Base-by-base conservation (phyloP, 2,888 invertebrate genomes). In the Hemithea aestivaria region DNA sequence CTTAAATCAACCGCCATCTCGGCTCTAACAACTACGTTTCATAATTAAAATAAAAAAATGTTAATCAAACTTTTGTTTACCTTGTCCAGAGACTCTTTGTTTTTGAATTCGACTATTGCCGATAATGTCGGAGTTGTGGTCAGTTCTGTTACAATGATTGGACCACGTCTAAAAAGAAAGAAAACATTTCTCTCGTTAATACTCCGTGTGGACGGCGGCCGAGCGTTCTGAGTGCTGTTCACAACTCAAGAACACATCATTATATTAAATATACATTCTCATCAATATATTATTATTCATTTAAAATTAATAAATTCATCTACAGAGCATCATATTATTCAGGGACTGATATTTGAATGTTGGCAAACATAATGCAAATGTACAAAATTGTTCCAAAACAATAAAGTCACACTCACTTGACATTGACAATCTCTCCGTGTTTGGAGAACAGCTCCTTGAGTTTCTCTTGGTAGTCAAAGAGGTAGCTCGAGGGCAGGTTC, bases 111-210 rank as follows among this genome's bases (percentile, higher is more conserved):
- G 80, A 87, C 83, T 73, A 87, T 85, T 74, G 87, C 87, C 81
- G 87, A 85, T 84, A 87, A 82, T 83, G 85, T 84, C 71, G 87
- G 87, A 77, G 87, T 85, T 73, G 84, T 85, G 84, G 87, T 87
- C 87, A 81, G 82, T 85, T 87, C 87, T 71, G 85, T 85, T 68
- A 87, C 87, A 81, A 87, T 82, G 83, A 87, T 85, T 80, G 87
- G 87, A 85, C 87, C 87, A 87, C 87, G 87, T 87, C 87, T 87
- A 87, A 80, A 87, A 87, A 85, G 74, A 83, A 85, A 85, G 76
- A 83, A 84, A 72, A 82, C 16, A 80, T 74, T 67, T 73, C 73
- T 73, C 71, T 75, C 58, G 68, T 87, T 87, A 87, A 84, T 84
- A 75, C 73, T 81, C 76, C 76, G 70, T 65, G 66, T 58, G 48